Evolutionary conservation across 2,113 vertebrate genomes (phyloP).

Genomic region (Baryphthengus martii): DNA sequence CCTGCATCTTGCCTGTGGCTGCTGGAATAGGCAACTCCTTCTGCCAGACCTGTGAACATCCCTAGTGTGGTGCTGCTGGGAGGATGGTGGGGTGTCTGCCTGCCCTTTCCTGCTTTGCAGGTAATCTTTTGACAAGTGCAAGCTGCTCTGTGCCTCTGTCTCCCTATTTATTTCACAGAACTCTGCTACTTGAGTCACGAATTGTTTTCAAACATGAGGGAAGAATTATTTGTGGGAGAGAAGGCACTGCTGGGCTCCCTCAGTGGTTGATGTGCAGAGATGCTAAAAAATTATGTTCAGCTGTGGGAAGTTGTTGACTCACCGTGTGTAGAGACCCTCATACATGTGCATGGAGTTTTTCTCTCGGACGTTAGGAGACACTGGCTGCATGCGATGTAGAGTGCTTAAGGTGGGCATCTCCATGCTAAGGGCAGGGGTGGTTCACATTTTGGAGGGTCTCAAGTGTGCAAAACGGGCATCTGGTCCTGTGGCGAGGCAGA

Average conservation of each 20-base stretch:
- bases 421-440: neutral
- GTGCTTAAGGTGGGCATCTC: neutral
- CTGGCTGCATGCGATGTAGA: rapidly evolving
- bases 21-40: neutral
- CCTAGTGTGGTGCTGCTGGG: neutral
- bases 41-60: neutral
- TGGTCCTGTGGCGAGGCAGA: neutral
- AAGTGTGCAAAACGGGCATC: neutral
- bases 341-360: neutral
- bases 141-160: neutral
- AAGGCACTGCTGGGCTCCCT: neutral
- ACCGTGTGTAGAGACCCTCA: neutral
- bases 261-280: neutral
- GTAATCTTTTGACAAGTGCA: neutral
- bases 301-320: neutral
- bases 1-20: neutral
- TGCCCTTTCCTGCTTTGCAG: neutral
- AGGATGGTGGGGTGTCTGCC: neutral
- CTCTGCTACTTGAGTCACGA: neutral
- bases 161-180: neutral
- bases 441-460: neutral
- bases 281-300: neutral
- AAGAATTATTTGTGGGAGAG: neutral
- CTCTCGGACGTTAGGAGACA: neutral
- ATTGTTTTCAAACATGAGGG: rapidly evolving